phyloP scores from a whole-genome alignment of 2,888 invertebrate species.

The Anthrax anthrax region DNA sequence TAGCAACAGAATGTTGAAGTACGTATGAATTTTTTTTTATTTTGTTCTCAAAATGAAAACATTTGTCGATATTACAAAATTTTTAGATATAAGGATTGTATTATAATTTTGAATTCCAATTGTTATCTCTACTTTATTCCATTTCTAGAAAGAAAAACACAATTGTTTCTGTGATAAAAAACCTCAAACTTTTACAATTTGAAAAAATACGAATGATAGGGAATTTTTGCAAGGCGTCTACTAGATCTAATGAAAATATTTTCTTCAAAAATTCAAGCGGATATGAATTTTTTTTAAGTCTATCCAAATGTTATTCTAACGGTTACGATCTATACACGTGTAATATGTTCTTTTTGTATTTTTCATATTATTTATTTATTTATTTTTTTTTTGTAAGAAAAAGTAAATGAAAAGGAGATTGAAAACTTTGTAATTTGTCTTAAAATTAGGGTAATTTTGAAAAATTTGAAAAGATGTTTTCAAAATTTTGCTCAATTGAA shows the following conservation, averaged over 20 bases:
- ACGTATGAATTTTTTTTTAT: too few relatives aligned
- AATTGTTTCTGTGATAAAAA: background rate
- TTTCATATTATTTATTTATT: too few relatives aligned
- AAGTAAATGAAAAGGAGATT: too few relatives aligned
- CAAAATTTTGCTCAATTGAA: conserved; percentile 1
- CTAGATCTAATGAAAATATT: conserved; percentile 8
- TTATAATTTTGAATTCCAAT: background rate
- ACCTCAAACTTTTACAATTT: background rate
- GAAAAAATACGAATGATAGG: background rate
- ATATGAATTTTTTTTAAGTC: conserved; percentile 7
- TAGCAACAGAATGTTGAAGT: too few relatives aligned
- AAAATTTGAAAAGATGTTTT: background rate
- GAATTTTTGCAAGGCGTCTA: conserved; percentile 4
- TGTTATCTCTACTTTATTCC: background rate
- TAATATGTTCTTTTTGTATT: too few relatives aligned
- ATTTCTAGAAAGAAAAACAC: background rate
- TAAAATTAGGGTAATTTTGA: too few relatives aligned
- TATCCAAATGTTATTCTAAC: conserved; percentile 5
- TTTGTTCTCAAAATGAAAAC: too few relatives aligned
- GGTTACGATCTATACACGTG: too few relatives aligned
- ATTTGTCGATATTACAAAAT: too few relatives aligned
- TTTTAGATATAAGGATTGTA: too few relatives aligned
- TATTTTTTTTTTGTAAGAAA: too few relatives aligned
- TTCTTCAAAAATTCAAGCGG: conserved; percentile 6
- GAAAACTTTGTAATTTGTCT: too few relatives aligned